Conservation (phyloP, 2,888 invertebrate species). For the Anoplius nigerrimus region DNA sequence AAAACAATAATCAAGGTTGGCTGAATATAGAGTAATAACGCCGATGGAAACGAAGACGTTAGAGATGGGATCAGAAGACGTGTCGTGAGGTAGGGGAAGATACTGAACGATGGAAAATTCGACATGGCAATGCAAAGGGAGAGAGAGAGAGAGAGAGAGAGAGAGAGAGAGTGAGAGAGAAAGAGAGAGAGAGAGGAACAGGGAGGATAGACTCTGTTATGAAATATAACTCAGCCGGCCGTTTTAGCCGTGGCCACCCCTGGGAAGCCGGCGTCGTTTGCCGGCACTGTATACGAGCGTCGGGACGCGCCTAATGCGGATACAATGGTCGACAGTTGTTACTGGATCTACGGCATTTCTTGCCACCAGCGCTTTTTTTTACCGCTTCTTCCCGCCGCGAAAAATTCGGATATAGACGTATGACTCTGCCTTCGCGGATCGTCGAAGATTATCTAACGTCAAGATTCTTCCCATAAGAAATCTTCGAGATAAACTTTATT, state of each 20-base stretch:
- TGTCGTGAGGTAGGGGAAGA: no score
- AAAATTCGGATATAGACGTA: no score
- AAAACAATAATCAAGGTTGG: no score
- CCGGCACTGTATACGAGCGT: slow-evolving; percentile 34
- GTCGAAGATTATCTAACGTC: no score
- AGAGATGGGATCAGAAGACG: no score
- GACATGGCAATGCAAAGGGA: no score
- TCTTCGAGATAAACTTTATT: no score
- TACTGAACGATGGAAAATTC: no score
- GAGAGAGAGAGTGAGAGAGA: not conserved
- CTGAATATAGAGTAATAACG: no score
- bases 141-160: not conserved
- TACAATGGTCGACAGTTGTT: slow-evolving; percentile 67
- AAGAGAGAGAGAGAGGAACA: slow-evolving; percentile 1
- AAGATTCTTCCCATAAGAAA: no score
- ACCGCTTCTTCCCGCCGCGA: slow-evolving; percentile 2
- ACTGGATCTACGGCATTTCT: slow-evolving; percentile 48
- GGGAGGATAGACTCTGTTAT: slow-evolving; percentile 43
- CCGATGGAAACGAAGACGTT: no score
- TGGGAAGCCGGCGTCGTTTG: slow-evolving; percentile 34
- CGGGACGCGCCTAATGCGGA: slow-evolving; percentile 60
- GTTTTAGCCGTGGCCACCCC: slow-evolving; percentile 1
- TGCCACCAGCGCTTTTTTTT: slow-evolving; percentile 41
- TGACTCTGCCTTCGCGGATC: no score
- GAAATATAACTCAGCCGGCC: slow-evolving; percentile 57